Percentiles rank a stretch among this genome's conserved stretches.
These are phyloP conservation scores for Schizotus pectinicornis DNA, from an alignment of 2,888 invertebrate genomes.

Conservation along the genomic window DNA sequence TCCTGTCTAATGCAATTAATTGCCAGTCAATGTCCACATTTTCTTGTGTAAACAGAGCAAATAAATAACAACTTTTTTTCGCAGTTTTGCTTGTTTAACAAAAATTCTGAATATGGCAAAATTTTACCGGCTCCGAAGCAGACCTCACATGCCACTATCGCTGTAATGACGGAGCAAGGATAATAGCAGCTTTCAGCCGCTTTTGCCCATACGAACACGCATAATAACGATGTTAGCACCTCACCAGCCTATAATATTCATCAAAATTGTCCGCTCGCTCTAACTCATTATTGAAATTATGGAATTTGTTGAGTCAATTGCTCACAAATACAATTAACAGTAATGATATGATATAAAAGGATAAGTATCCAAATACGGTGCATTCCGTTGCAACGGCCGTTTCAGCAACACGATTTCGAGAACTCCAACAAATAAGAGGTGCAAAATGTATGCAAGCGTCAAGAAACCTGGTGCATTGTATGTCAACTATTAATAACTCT, in stretches of 20 bases:
- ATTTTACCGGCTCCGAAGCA: neutral
- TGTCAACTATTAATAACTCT: slow-evolving; percentile 29
- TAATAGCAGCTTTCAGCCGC: slow-evolving; percentile 31
- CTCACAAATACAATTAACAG: slow-evolving; percentile 35
- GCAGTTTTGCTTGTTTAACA: too few species aligned
- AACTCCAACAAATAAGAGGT: too few species aligned
- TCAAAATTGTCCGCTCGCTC: slow-evolving; percentile 35
- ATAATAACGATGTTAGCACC: slow-evolving; percentile 49
- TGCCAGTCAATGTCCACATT: too few species aligned
- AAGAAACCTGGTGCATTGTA: slow-evolving; percentile 29
- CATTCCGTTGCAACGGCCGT: slow-evolving; percentile 1
- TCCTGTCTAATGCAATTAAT: too few species aligned
- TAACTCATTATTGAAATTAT: slow-evolving; percentile 23
- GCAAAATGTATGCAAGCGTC: slow-evolving; percentile 19
- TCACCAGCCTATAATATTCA: slow-evolving; percentile 41
- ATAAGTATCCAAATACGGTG: slow-evolving; percentile 35
- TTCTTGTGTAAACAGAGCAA: too few species aligned
- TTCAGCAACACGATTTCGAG: too few species aligned
- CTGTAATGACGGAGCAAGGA: slow-evolving; percentile 34
- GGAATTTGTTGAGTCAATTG: slow-evolving; percentile 24
- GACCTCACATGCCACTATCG: slow-evolving; percentile 37
- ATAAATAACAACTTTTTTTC: too few species aligned
- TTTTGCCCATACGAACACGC: slow-evolving; percentile 23
- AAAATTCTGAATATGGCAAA: too few species aligned
- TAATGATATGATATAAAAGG: slow-evolving; percentile 39